Percentiles rank a stretch among this genome's conserved stretches.
These are phyloP conservation scores for Anadara kagoshimensis DNA, from an alignment of 1,140 invertebrate species.

Conservation along the genomic window DNA sequence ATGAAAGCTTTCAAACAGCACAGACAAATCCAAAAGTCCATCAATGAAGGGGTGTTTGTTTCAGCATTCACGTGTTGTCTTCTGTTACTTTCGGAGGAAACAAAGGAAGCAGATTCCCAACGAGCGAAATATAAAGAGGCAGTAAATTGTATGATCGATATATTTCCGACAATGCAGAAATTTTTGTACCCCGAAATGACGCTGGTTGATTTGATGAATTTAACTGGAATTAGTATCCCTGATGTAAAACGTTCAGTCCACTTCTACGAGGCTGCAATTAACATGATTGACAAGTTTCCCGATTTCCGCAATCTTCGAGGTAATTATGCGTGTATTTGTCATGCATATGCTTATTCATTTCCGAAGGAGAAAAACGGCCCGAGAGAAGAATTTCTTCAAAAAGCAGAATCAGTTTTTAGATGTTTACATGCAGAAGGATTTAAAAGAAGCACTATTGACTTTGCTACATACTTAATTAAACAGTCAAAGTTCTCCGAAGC, in stretches of 20 bases:
- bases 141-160: constrained; percentile 3
- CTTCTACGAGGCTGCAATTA: constrained; percentile 3
- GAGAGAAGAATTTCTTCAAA: constrained; percentile 2
- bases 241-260: not conserved
- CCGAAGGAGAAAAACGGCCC: not conserved
- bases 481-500: constrained; percentile 11
- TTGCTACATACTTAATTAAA: constrained; percentile 21
- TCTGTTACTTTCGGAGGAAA: not conserved
- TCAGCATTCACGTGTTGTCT: not conserved
- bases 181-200: constrained; percentile 2
- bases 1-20: not conserved
- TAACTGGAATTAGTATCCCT: not conserved
- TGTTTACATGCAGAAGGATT: constrained; percentile 14
- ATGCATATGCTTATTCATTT: constrained; percentile 5
- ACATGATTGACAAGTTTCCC: constrained; percentile 2
- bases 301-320: constrained; percentile 30
- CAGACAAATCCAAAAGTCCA: not conserved
- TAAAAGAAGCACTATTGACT: constrained; percentile 22
- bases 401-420: constrained; percentile 19
- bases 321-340: constrained; percentile 39
- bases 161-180: not conserved
- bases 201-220: constrained; percentile 8
- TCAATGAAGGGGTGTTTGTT: not conserved
- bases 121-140: constrained; percentile 1
- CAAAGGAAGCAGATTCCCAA: not conserved